Evolutionary conservation across 2,888 invertebrate genomes (phyloP).

Genomic region (Rhamnusium bicolor): DNA sequence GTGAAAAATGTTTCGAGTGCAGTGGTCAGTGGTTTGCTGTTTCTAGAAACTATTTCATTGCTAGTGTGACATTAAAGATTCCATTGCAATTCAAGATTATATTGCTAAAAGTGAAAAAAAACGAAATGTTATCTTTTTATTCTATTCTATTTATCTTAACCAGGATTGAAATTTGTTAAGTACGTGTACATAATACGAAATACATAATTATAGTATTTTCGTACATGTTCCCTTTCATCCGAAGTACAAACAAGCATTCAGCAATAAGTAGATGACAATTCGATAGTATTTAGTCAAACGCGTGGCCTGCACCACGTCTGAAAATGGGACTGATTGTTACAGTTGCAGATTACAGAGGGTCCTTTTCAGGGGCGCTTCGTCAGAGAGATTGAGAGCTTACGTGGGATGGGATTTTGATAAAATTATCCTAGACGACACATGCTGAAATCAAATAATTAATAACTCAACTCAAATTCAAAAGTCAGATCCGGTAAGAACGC

Average conservation of each 20-base stretch:
- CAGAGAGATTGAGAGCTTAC: neutral
- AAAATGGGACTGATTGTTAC: slow-evolving; percentile 52
- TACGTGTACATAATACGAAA: neutral
- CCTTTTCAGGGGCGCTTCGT: slow-evolving; percentile 14
- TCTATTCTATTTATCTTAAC: neutral
- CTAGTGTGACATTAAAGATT: too few species aligned
- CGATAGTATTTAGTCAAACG: slow-evolving; percentile 56
- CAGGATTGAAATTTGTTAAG: neutral
- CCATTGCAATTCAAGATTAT: too few species aligned
- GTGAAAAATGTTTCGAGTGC: too few species aligned
- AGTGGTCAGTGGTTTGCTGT: too few species aligned
- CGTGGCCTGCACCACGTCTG: slow-evolving; percentile 51
- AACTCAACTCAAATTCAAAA: too few species aligned
- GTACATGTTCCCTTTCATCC: slow-evolving; percentile 18
- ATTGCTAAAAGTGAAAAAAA: too few species aligned
- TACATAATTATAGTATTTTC: slow-evolving; percentile 15
- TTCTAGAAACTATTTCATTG: too few species aligned
- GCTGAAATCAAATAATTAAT: too few species aligned
- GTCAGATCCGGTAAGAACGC: too few species aligned
- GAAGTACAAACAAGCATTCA: slow-evolving; percentile 36
- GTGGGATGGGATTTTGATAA: too few species aligned
- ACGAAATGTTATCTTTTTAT: too few species aligned
- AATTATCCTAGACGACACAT: too few species aligned
- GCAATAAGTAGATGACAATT: slow-evolving; percentile 53
- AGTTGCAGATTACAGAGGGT: slow-evolving; percentile 49